Evolutionary conservation across 2,888 invertebrate species (phyloP), one percentile per base, ranked within the genome.

Genomic region (Tromatobia lineatoria): DNA sequence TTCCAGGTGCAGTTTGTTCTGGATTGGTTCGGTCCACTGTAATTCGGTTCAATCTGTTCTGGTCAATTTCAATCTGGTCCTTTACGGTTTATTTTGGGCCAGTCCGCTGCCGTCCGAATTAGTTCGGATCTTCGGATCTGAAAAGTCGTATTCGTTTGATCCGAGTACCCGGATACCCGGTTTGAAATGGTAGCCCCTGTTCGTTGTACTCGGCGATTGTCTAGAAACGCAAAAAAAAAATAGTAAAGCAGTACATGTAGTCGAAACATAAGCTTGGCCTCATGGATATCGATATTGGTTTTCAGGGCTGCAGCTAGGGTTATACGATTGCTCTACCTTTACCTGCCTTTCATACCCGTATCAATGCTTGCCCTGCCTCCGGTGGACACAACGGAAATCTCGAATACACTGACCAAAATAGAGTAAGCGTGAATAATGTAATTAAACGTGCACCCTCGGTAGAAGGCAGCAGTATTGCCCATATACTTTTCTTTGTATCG

Each of bases 401-500:
- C 18, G 20, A 59, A 57, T 71, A 34, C 54, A 59, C 34, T 38
- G 20, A 11, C 47, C n/a, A n/a, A n/a, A n/a, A n/a, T n/a, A n/a
- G n/a, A n/a, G n/a, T n/a, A n/a, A n/a, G n/a, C n/a, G n/a, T n/a
- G n/a, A 29, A 42, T 34, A 42, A 18, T 73, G 15, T 29, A 18
- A 38, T 42, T 10, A 13, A 69, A 50, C 29, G 11, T 25, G 70
- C n/a, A 25, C 54, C 15, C 34, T 13, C 42, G n/a, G 7, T 18
- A 45, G 45, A 45, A 67, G 18, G 45, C 13, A 13, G 23, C 13
- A 1, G 18, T 1, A 8, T 11, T 25, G 57, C 11, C 70, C 61
- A 34, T 13, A 8, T 67, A 38, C 7, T 20, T 3, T 45, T 20
- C 64, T 66, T 42, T 57, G 50, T 77, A 71, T 71, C 74, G 78